Evolutionary conservation across 2,888 invertebrate genomes (phyloP), one percentile per base, ranked within the genome.

Genomic region (Chaetogeoica ovagalla): DNA sequence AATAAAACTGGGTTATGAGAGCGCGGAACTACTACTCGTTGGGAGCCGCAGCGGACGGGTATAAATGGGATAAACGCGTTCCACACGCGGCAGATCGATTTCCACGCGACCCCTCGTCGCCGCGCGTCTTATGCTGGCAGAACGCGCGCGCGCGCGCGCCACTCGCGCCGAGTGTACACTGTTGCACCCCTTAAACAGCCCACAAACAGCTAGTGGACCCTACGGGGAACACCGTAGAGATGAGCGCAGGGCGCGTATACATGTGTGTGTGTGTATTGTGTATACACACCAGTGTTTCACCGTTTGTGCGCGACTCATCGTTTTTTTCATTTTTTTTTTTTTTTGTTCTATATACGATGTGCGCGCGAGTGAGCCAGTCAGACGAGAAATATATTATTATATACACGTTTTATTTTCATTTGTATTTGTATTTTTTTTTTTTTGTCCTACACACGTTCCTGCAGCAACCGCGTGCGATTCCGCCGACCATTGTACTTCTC

Each of bases 341-440:
- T 59, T 66, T 66, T 75, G 75, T 69, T 79, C n/a, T n/a, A n/a
- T n/a, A n/a, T n/a, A n/a, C n/a, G 37, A 30, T 30, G 4, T 4
- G 30, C 43, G 15, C 62, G 70, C 39, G 60, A n/a, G n/a, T n/a
- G n/a, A n/a, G 62, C 77, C 77, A 79, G 77, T 79, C 77, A 69
- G 55, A 79, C 69, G 70, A 70, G 77, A 77, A 77, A 77, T 60
- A 52, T 30, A n/a, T n/a, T n/a, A n/a, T n/a, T n/a, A n/a, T n/a
- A 52, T 59, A 59, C 57, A 55, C 37, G 21, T 75, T 66, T 75
- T 69, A 30, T 70, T 39, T 73, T 57, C 75, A 21, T 57, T 66
- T n/a, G n/a, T n/a, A n/a, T n/a, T n/a, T n/a, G n/a, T n/a, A n/a
- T 30, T 30, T 30, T 30, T 30, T 30, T 30, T 30, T 30, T 30